Evolutionary conservation across 2,113 vertebrate species (phyloP).

Genomic region (Puntigrus tetrazona): DNA sequence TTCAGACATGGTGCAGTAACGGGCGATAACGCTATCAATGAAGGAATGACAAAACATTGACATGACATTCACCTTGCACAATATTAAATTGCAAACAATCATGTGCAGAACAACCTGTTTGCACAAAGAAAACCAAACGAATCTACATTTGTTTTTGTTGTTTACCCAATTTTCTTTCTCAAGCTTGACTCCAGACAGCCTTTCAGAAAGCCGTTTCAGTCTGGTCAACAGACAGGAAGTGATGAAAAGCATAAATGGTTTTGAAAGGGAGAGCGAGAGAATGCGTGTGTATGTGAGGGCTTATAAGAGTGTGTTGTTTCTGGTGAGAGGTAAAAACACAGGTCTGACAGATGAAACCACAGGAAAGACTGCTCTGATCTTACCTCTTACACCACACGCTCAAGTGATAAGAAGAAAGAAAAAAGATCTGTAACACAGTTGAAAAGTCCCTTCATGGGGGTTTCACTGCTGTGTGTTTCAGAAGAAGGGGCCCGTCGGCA

Average conservation of each 20-base stretch:
- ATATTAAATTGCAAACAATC: neutral
- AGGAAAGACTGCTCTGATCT: constrained; percentile 70
- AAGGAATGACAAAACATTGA: constrained; percentile 23
- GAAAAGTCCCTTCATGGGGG: constrained; percentile 60
- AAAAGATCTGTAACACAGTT: constrained; percentile 41
- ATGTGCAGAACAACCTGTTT: neutral
- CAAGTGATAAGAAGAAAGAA: constrained; percentile 64
- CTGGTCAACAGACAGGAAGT: constrained; percentile 65
- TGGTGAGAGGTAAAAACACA: constrained; percentile 53
- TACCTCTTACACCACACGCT: constrained; percentile 59
- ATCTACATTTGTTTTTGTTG: neutral
- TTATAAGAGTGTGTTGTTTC: constrained; percentile 42
- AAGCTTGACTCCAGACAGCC: constrained; percentile 3
- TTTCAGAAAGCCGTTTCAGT: constrained; percentile 33
- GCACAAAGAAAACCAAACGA: neutral
- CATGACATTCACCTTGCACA: constrained; percentile 7
- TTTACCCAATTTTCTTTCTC: neutral
- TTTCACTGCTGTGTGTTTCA: constrained; percentile 50
- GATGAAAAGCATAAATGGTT: constrained; percentile 46
- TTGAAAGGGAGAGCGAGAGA: constrained; percentile 29
- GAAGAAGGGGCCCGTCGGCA: constrained; percentile 33
- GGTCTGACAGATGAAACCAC: constrained; percentile 71
- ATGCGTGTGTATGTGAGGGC: neutral
- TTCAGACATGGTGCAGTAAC: neutral
- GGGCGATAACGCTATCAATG: constrained; percentile 27